A percentile compares a stretch with the other conserved stretches of the same genome.
phyloP scores from a whole-genome alignment of 2,113 vertebrate species.

The Regulus satrapa region DNA sequence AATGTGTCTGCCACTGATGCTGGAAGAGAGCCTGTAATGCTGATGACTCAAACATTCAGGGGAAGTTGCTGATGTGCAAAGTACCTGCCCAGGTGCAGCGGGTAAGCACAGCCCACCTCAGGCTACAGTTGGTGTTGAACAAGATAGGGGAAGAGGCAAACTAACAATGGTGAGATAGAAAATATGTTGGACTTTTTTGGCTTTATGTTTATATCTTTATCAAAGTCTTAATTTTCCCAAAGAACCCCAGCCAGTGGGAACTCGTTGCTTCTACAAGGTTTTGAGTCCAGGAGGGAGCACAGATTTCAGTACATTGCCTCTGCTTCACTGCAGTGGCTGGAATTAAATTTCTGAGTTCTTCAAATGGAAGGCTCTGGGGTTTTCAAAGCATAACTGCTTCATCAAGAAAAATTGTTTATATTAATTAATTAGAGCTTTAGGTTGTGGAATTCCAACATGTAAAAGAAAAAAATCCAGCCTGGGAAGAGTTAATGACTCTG shows the following conservation, averaged over 20 bases:
- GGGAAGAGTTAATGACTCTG: not conserved
- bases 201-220: not conserved
- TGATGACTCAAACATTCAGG: not conserved
- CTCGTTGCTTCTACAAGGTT: not conserved
- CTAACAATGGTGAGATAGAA: not conserved
- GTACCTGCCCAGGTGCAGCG: not conserved
- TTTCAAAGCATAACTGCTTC: not conserved
- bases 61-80: rapidly evolving
- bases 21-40: not conserved
- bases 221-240: not conserved
- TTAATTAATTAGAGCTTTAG: not conserved
- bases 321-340: not conserved
- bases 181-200: not conserved
- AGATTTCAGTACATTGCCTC: not conserved
- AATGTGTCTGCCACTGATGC: not conserved
- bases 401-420: not conserved
- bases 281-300: not conserved
- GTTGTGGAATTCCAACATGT: not conserved
- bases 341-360: not conserved
- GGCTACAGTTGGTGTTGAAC: not conserved
- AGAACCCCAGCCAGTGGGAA: not conserved
- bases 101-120: not conserved
- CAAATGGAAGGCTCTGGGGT: not conserved
- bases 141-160: not conserved
- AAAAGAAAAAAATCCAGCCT: not conserved